Conservation (phyloP, 1,140 invertebrate genomes). For the Drosophila equinoxialis region DNA sequence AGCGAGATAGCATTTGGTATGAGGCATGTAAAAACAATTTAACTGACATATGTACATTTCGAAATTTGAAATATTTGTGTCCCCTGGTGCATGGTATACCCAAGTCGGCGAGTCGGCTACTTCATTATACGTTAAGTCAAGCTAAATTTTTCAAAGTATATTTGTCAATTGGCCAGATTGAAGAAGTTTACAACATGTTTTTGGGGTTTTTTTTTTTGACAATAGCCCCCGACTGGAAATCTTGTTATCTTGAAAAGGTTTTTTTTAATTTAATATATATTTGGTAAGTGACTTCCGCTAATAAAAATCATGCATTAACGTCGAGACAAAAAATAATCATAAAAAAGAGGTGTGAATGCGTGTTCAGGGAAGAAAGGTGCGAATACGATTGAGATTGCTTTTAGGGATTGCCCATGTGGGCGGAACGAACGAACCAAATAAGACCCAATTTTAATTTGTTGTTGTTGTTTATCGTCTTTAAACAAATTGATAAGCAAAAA, state of each 20-base stretch:
- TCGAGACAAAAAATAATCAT: neutral
- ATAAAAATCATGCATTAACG: conserved; percentile 6
- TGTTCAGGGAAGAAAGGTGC: neutral
- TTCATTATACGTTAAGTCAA: too few species aligned
- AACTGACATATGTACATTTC: too few species aligned
- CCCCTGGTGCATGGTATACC: too few species aligned
- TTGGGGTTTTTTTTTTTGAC: neutral
- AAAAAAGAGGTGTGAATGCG: conserved; percentile 3
- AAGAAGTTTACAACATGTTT: neutral
- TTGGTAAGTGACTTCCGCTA: conserved; percentile 11
- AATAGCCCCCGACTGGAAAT: neutral
- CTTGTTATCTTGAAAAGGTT: neutral
- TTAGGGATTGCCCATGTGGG: conserved; percentile 3
- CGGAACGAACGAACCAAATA: conserved; percentile 3
- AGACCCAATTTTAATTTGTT: conserved; percentile 10
- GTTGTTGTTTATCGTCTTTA: conserved; percentile 35
- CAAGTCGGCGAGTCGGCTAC: too few species aligned
- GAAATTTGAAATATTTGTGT: too few species aligned
- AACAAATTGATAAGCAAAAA: conserved; percentile 38
- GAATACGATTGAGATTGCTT: neutral
- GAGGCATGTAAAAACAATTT: too few species aligned
- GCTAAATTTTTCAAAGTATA: neutral
- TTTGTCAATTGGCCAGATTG: neutral
- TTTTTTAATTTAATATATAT: neutral
- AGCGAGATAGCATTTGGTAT: too few species aligned